A percentile compares a stretch with the other conserved stretches of the same genome.
Evolutionary conservation across 92 coral and sea anemone species (phyloP).

Genomic region (Virgularia gustaviana): DNA sequence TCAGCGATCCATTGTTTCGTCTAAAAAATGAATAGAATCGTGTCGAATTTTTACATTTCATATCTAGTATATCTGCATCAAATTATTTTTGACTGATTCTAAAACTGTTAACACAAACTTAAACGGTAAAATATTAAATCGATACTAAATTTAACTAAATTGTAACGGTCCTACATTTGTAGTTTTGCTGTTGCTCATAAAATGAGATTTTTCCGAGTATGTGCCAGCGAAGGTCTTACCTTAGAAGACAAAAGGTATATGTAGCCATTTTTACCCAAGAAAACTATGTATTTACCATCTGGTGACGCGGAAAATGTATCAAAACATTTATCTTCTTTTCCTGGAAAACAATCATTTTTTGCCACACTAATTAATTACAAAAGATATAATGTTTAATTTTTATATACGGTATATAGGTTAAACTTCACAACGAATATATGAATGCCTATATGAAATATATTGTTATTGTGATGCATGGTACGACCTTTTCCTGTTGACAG

Average conservation of each 20-base stretch:
- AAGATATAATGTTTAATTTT: not conserved
- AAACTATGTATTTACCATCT: conserved; percentile 80
- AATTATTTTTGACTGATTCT: no score
- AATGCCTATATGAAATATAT: not conserved
- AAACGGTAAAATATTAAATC: no score
- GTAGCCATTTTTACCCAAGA: conserved; percentile 79
- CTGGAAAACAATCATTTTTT: conserved; percentile 32
- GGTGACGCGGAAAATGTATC: conserved; percentile 80
- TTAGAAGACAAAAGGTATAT: conserved; percentile 79
- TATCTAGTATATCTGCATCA: no score
- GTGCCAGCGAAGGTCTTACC: no score
- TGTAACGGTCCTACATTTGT: not conserved
- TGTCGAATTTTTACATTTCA: not conserved
- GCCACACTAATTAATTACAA: not conserved
- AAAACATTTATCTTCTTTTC: conserved; percentile 71
- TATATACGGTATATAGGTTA: not conserved
- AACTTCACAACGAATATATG: not conserved
- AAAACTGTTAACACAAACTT: no score
- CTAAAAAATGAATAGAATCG: conserved; percentile 33
- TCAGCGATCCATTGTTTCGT: conserved; percentile 97
- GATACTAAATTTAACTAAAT: no score
- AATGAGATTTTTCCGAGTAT: no score
- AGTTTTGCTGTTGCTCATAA: no score
- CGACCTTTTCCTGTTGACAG: no score
- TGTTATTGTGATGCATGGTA: no score